Percentiles rank a stretch among this genome's conserved stretches.
Evolutionary conservation across 2,113 vertebrate species (phyloP).

Genomic region (Myrmecophaga tridactyla): DNA sequence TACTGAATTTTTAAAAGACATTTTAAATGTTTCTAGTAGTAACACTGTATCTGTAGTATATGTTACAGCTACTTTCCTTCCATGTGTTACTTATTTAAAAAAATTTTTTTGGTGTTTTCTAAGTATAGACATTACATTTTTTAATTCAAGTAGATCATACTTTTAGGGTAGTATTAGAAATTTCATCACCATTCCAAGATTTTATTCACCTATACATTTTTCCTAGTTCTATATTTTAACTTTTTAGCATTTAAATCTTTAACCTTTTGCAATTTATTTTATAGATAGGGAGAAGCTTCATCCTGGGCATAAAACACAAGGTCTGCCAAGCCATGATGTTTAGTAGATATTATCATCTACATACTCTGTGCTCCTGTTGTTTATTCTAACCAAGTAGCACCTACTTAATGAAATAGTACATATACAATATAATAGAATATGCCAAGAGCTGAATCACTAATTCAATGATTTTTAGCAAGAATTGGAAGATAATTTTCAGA

Average conservation of each 20-base stretch:
- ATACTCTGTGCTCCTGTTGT: background rate
- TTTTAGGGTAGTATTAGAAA: constrained; percentile 2
- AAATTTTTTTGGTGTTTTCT: background rate
- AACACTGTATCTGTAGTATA: background rate
- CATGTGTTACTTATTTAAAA: background rate
- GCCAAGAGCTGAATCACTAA: background rate
- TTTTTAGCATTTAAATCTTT: constrained; percentile 17
- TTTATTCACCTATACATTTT: background rate
- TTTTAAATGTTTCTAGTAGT: background rate
- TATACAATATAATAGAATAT: background rate
- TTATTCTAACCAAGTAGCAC: background rate
- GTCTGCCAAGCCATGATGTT: background rate
- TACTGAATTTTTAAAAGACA: background rate
- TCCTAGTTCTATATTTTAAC: background rate
- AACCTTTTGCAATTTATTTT: background rate
- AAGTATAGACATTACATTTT: background rate
- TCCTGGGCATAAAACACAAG: background rate
- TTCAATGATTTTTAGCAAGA: background rate
- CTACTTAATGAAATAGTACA: background rate
- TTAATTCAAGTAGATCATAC: background rate
- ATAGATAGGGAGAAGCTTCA: background rate
- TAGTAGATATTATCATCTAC: background rate
- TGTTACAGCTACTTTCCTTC: background rate
- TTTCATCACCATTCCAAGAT: background rate
- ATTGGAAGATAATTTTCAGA: background rate